A percentile compares a stretch with the other conserved stretches of the same genome.
Conservation (phyloP, 2,113 vertebrate genomes). For the Prunella himalayana region DNA sequence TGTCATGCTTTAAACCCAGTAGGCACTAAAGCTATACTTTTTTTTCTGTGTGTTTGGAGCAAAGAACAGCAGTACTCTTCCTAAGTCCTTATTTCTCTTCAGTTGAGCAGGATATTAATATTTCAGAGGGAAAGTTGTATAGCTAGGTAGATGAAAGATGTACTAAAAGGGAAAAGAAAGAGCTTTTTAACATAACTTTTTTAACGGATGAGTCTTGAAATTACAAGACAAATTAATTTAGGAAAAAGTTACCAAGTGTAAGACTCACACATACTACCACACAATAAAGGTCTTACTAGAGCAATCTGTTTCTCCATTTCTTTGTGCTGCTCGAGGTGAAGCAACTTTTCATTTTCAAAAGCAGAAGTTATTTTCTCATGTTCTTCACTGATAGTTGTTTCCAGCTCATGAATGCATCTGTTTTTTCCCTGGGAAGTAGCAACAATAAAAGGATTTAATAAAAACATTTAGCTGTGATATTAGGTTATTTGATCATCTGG, state of each 20-base stretch:
- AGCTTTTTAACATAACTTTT: not conserved
- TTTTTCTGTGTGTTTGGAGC: not conserved
- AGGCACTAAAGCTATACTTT: not conserved
- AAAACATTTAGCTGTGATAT: not conserved
- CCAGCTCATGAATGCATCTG: slow-evolving; percentile 75
- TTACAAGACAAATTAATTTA: not conserved
- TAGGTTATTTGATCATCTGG: not conserved
- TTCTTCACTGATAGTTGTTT: slow-evolving; percentile 78
- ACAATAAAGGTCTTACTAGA: slow-evolving; percentile 72
- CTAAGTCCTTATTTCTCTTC: not conserved
- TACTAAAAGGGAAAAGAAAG: not conserved
- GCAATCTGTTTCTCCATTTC: slow-evolving; percentile 84
- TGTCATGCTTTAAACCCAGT: not conserved
- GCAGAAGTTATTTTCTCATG: slow-evolving; percentile 77
- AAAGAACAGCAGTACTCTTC: not conserved
- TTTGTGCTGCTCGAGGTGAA: slow-evolving; percentile 76
- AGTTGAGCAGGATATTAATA: not conserved
- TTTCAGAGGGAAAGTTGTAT: not conserved
- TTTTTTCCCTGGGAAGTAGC: slow-evolving; percentile 74
- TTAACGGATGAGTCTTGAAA: not conserved
- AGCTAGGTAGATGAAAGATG: not conserved
- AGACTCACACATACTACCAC: not conserved
- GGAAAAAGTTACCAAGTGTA: not conserved
- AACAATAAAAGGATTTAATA: not conserved
- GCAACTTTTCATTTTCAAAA: slow-evolving; percentile 79